phyloP scores from a whole-genome alignment of 2,113 vertebrate species.

The Pomatostomus ruficeps region DNA sequence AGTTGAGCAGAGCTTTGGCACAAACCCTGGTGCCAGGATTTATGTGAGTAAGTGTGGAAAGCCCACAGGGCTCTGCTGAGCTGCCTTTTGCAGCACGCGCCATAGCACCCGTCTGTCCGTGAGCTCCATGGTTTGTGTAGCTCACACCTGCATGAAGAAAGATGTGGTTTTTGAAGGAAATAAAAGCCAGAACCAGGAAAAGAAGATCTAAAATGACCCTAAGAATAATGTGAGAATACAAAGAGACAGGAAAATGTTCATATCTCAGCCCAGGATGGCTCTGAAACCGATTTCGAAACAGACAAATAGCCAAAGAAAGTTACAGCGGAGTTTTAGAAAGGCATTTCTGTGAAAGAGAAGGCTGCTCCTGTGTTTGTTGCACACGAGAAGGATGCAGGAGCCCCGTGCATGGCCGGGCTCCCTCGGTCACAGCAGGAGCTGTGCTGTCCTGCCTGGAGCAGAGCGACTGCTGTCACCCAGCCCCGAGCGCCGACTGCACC shows the following conservation, averaged over 20 bases:
- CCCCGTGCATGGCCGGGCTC: not conserved
- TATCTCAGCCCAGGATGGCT: not conserved
- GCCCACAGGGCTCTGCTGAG: not conserved
- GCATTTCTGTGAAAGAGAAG: not conserved
- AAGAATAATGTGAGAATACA: not conserved
- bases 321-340: not conserved
- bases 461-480: accelerated
- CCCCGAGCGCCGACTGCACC: not conserved
- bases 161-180: not conserved
- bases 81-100: not conserved
- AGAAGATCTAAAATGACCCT: not conserved
- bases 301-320: not conserved
- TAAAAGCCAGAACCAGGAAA: not conserved
- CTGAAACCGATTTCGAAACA: not conserved
- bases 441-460: not conserved
- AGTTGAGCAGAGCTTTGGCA: not conserved
- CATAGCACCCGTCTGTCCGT: not conserved
- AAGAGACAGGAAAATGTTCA: not conserved
- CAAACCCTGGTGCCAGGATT: not conserved
- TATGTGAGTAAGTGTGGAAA: not conserved
- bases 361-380: not conserved
- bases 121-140: not conserved
- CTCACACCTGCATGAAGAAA: not conserved
- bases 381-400: not conserved
- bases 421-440: not conserved